These are phyloP conservation scores for Penaeus monodon DNA, from an alignment of 2,888 invertebrate genomes.

Conservation along the genomic window DNA sequence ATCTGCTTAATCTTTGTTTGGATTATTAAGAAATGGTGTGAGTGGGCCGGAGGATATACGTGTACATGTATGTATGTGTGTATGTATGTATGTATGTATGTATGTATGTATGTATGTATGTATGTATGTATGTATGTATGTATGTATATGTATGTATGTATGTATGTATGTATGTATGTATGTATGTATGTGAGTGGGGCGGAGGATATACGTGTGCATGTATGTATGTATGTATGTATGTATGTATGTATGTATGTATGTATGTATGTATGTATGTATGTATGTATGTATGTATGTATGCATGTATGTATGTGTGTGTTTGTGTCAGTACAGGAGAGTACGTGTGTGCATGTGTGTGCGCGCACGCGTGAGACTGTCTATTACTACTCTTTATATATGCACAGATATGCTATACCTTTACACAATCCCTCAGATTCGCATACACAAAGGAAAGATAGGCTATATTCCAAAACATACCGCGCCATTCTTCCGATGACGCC, in stretches of 20 bases:
- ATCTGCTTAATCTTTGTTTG: too few relatives aligned
- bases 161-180: neutral
- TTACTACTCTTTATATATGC: too few relatives aligned
- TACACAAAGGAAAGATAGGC: too few relatives aligned
- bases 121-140: neutral
- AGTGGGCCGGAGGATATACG: too few relatives aligned
- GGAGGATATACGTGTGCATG: neutral
- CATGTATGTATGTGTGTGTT: neutral
- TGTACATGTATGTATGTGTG: neutral
- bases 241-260: neutral
- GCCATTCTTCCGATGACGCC: too few relatives aligned
- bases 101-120: neutral
- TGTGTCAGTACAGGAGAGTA: neutral
- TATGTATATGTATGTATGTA: neutral
- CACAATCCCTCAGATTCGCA: too few relatives aligned
- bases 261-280: neutral
- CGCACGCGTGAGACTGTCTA: too few relatives aligned
- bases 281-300: neutral
- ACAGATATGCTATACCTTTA: too few relatives aligned
- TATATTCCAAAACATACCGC: too few relatives aligned
- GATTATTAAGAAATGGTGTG: neutral
- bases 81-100: neutral
- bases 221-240: neutral
- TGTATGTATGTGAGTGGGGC: neutral
- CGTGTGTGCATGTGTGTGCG: neutral